A percentile compares a stretch with the other conserved stretches of the same genome.
These are phyloP conservation scores for Gymnosoma rotundatum DNA, from an alignment of 2,888 invertebrate species.

Conservation along the genomic window DNA sequence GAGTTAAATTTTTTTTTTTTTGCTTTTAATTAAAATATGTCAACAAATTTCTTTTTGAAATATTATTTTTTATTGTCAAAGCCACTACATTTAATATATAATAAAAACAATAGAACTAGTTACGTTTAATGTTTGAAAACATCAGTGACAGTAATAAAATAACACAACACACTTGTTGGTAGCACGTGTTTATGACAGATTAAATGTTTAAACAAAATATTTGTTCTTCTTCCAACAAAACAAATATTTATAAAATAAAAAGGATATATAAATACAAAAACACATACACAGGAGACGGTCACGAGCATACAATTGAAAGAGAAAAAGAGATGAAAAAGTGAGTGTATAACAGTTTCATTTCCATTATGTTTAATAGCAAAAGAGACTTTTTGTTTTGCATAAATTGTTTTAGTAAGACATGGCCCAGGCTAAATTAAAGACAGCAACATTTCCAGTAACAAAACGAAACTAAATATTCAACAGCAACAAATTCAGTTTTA, in stretches of 20 bases:
- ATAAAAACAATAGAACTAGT: slow-evolving; percentile 22
- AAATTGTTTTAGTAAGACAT: background rate
- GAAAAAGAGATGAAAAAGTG: background rate
- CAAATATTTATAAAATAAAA: background rate
- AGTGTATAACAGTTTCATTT: slow-evolving; percentile 59
- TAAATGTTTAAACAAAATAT: slow-evolving; percentile 4
- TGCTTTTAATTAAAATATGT: too few species aligned
- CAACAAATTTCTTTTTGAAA: too few species aligned
- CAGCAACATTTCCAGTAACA: slow-evolving; percentile 56
- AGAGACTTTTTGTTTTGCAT: slow-evolving; percentile 12
- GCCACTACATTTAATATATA: background rate
- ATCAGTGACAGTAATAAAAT: slow-evolving; percentile 7
- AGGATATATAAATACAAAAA: background rate
- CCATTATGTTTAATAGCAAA: slow-evolving; percentile 16
- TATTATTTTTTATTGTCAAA: background rate
- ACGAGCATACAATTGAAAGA: background rate
- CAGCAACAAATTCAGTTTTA: slow-evolving; percentile 68
- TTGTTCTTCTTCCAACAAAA: slow-evolving; percentile 11
- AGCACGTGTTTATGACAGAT: slow-evolving; percentile 66
- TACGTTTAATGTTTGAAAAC: slow-evolving; percentile 45
- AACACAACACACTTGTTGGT: slow-evolving; percentile 65
- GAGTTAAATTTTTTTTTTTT: too few species aligned
- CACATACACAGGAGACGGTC: background rate
- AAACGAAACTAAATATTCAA: slow-evolving; percentile 45
- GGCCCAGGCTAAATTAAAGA: slow-evolving; percentile 36